These are phyloP conservation scores for Pogona vitticeps DNA, from an alignment of 2,113 vertebrate genomes.

Conservation along the genomic window DNA sequence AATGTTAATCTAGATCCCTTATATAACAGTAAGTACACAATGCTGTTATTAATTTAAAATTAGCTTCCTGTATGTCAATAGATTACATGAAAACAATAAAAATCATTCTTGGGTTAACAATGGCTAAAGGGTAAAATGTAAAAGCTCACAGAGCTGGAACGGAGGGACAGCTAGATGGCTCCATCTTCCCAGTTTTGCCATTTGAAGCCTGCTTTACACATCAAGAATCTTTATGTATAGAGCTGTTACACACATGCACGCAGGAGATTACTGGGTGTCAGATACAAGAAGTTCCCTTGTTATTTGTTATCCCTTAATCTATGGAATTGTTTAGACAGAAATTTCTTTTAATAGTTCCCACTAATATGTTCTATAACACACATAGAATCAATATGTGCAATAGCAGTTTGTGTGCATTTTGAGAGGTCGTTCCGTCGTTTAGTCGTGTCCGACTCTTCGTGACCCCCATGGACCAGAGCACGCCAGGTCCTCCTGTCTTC, in stretches of 20 bases:
- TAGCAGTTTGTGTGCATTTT: slow-evolving; percentile 5
- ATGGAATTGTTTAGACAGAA: slow-evolving; percentile 4
- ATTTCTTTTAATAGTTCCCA: background rate
- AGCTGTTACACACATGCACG: background rate
- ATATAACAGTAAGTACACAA: background rate
- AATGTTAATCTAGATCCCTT: background rate
- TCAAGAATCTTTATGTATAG: background rate
- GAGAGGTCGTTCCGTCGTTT: too few species aligned
- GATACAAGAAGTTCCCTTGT: background rate
- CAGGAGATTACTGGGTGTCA: background rate
- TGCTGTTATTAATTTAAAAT: background rate
- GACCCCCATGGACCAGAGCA: too few species aligned
- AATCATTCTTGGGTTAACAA: background rate
- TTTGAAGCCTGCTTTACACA: background rate
- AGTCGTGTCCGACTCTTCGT: too few species aligned
- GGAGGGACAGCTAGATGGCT: background rate
- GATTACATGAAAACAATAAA: background rate
- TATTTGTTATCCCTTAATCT: background rate
- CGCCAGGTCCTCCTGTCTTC: too few species aligned
- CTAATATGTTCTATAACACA: background rate
- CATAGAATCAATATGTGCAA: slow-evolving; percentile 19
- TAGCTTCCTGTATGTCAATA: background rate
- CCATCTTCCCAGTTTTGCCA: background rate
- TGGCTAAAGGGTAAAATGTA: background rate
- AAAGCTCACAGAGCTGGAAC: background rate